Base-by-base conservation (phyloP, 2,888 invertebrate species). In the Colostygia pectinataria region DNA sequence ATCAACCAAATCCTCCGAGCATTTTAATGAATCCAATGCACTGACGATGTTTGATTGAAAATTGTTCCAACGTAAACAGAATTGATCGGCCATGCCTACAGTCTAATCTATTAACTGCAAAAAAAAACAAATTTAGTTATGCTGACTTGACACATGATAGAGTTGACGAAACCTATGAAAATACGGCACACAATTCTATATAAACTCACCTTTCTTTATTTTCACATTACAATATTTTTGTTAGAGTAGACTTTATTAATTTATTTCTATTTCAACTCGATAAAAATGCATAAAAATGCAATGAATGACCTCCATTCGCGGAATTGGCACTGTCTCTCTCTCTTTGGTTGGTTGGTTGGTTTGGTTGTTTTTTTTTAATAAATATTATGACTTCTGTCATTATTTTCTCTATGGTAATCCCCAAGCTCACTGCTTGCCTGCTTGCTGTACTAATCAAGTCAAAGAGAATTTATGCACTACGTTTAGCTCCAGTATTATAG, bases 1-100 rank as follows among this genome's bases (percentile, higher is more conserved):
- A 83, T 94, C 94, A 50, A 94, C 93, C 66, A 94, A 89, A 81
- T 94, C 93, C 81, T 94, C 93, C 7, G 93, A 93, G 64, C 90
- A 92, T 74, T 94, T 92, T 57, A 94, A 83, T 63, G 93, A 93
- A 81, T 94, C 94, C 72, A 94, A 91, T 29, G 93, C 93, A 71
- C 92, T 92, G 54, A 94, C 91, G 69, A 94, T 93, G 67, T 93
- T 94, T 49, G 91, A 91, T 80, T 94, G 93, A 84, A 94, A 94
- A 77, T 94, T 94, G 78, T 94, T 94, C 94, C 94, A 94, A 84
- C 93, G 93, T 77, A 94, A 91, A 85, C 94, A 94, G 77, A 94
- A 94, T 77, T 94, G 93, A 82, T 94, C 93, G 71, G 90, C 89
- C 90, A 91, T 91, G 65, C 79, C 80, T 83, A 82, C 62, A 74